Percentiles rank a stretch among this genome's conserved stretches.
phyloP scores from a whole-genome alignment of 2,113 vertebrate species.

The Ictalurus furcatus region DNA sequence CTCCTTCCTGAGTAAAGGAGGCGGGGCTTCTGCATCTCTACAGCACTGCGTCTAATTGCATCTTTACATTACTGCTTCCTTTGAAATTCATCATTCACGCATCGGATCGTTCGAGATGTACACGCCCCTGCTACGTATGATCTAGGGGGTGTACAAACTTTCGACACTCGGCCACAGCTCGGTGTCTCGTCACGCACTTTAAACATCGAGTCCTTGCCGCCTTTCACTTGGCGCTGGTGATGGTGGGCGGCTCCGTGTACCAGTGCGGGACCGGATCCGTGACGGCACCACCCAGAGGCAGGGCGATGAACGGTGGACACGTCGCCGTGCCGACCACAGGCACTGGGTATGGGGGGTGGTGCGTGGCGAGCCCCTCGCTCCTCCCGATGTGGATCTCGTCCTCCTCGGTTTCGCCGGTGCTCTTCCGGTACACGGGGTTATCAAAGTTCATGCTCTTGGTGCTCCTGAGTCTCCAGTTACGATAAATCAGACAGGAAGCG shows the following conservation, averaged over 20 bases:
- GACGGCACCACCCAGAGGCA: conserved; percentile 72
- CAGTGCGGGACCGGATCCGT: conserved; percentile 76
- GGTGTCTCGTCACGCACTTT: background rate
- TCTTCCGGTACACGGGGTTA: conserved; percentile 98
- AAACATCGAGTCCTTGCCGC: background rate
- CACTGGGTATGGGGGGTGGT: conserved; percentile 82
- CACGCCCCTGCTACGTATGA: background rate
- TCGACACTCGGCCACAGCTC: background rate
- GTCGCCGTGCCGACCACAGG: conserved; percentile 70
- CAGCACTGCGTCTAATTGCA: background rate
- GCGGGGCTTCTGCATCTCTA: background rate
- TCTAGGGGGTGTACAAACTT: conserved; percentile 8
- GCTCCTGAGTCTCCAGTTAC: conserved; percentile 94
- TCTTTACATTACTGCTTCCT: conserved; percentile 1
- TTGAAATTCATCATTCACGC: background rate
- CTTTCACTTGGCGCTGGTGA: conserved; percentile 68
- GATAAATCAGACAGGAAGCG: conserved; percentile 91
- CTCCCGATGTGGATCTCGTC: conserved; percentile 95
- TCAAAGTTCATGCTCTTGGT: conserved; percentile 99
- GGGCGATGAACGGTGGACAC: conserved; percentile 74
- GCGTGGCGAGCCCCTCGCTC: conserved; percentile 80
- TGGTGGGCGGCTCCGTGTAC: conserved; percentile 76
- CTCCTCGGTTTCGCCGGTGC: conserved; percentile 88
- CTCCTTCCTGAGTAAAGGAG: background rate
- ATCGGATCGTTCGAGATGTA: background rate